Percentiles rank a stretch among this genome's conserved stretches.
Conservation (phyloP, 2,888 invertebrate genomes). For the Dynastes tityus region DNA sequence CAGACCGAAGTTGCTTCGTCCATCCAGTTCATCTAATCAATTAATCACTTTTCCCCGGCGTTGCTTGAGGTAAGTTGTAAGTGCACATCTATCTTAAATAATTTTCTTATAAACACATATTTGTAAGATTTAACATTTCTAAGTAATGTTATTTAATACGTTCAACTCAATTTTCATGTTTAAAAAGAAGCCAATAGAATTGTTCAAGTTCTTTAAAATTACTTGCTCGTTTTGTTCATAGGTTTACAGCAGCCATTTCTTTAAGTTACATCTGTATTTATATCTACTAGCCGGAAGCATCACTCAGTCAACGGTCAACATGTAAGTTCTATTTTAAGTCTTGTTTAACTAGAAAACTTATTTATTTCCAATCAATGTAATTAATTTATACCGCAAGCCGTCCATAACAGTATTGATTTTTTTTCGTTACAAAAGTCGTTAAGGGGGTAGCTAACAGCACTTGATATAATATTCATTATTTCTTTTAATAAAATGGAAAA, state of each 20-base stretch:
- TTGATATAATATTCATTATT: too few species aligned
- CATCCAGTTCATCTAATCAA: neutral
- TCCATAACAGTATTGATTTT: conserved; percentile 6
- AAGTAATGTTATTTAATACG: neutral
- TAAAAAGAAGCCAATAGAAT: neutral
- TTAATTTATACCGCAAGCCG: neutral
- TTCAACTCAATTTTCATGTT: neutral
- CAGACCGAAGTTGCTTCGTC: neutral
- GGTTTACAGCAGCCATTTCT: neutral
- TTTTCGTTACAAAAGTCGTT: neutral
- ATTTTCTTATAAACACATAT: neutral
- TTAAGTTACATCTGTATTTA: conserved; percentile 17
- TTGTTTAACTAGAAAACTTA: neutral
- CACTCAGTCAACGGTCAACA: neutral
- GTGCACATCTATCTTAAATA: too few species aligned
- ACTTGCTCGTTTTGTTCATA: neutral
- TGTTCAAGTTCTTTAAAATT: neutral
- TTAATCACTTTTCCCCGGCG: conserved; percentile 10
- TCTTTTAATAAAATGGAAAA: too few species aligned
- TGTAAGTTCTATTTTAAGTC: conserved; percentile 27
- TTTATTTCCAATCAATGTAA: neutral
- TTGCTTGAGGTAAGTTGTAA: conserved; percentile 1
- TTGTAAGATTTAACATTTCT: neutral
- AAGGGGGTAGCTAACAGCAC: too few species aligned
- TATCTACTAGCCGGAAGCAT: neutral